Conservation (phyloP, 1,140 invertebrate species). For the Macrocentrus cingulum region DNA sequence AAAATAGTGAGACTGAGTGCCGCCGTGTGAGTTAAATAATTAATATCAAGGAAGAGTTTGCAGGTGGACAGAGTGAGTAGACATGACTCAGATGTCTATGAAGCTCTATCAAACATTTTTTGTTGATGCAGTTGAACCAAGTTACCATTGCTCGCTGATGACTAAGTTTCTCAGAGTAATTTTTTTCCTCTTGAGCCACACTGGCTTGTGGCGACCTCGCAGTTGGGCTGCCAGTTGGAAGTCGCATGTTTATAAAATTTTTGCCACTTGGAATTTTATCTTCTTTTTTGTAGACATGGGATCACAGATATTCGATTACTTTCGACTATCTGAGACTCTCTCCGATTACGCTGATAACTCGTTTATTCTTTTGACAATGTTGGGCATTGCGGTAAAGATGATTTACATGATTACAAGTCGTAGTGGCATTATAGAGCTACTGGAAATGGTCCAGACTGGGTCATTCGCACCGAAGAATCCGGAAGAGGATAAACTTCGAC, state of each 20-base stretch:
- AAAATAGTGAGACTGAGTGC: not conserved
- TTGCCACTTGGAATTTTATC: not conserved
- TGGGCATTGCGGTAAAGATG: conserved; percentile 15
- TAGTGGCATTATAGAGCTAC: not conserved
- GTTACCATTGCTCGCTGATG: too few relatives aligned
- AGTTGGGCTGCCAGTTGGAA: conserved; percentile 3
- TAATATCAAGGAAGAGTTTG: too few relatives aligned
- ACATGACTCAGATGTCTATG: too few relatives aligned
- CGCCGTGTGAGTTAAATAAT: too few relatives aligned
- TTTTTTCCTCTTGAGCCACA: conserved; percentile 4
- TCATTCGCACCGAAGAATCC: not conserved
- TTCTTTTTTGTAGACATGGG: conserved; percentile 9
- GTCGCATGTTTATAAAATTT: not conserved
- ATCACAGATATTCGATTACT: conserved; percentile 1
- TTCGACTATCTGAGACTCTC: not conserved
- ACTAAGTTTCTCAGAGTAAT: not conserved
- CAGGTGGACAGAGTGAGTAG: too few relatives aligned
- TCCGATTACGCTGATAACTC: conserved; percentile 12
- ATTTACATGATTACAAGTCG: conserved; percentile 5
- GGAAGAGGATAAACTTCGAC: not conserved
- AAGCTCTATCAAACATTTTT: too few relatives aligned
- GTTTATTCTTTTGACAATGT: conserved; percentile 7
- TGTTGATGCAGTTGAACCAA: too few relatives aligned
- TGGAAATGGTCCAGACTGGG: not conserved
- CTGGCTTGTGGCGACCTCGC: conserved; percentile 8